These are phyloP conservation scores for Drosophila pachea DNA, from an alignment of 1,140 invertebrate species.

Conservation along the genomic window DNA sequence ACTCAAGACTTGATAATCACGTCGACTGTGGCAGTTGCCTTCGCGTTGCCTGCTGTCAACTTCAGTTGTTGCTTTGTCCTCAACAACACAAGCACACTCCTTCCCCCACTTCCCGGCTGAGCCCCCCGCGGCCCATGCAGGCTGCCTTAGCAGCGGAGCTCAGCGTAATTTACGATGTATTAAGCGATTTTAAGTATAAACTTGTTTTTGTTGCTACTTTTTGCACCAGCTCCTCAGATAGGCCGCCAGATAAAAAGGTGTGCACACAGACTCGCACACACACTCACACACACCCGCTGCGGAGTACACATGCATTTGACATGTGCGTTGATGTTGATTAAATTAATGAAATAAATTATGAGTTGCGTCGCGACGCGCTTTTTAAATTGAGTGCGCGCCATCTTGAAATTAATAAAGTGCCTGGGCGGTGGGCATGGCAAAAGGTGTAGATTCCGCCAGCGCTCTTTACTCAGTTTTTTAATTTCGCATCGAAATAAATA, in stretches of 20 bases:
- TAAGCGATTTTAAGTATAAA: constrained; percentile 75
- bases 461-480: constrained; percentile 35
- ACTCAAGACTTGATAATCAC: constrained; percentile 46
- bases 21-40: constrained; percentile 10
- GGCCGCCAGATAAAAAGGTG: constrained; percentile 33
- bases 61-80: constrained; percentile 18
- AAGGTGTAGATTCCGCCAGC: constrained; percentile 21
- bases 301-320: constrained; percentile 66
- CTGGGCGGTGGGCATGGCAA: constrained; percentile 29
- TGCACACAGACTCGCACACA: constrained; percentile 22
- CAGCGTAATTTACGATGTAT: constrained; percentile 75
- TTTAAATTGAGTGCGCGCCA: constrained; percentile 74
- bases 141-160: constrained; percentile 24
- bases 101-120: background rate
- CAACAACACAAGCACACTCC: background rate
- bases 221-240: constrained; percentile 37
- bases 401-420: constrained; percentile 76
- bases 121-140: background rate
- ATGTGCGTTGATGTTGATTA: constrained; percentile 75
- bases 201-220: constrained; percentile 48
- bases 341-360: constrained; percentile 78
- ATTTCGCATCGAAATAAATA: constrained; percentile 58
- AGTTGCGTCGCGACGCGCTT: constrained; percentile 54
- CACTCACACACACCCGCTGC: constrained; percentile 25
- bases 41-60: constrained; percentile 31